A percentile compares a stretch with the other conserved stretches of the same genome.
phyloP scores from a whole-genome alignment of 92 coral and sea anemone species.

The Plumapathes pennacea region DNA sequence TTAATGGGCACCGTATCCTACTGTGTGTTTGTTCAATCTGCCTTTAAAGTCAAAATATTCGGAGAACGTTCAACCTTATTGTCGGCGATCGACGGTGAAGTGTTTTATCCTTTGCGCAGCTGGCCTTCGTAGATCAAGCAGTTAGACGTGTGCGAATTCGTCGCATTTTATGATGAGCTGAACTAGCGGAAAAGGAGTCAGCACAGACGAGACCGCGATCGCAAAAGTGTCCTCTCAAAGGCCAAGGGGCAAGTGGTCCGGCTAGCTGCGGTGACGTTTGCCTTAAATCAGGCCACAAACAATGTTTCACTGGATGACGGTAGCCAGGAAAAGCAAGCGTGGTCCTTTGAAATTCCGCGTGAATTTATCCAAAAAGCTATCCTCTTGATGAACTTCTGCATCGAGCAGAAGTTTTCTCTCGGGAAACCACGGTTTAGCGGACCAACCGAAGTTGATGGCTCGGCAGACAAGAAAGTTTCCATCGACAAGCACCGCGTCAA shows the following conservation, averaged over 20 bases:
- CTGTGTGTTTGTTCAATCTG: too few relatives aligned
- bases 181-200: constrained; percentile 37
- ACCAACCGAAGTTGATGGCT: neutral
- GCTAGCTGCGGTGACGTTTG: constrained; percentile 31
- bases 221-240: constrained; percentile 37
- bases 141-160: too few relatives aligned
- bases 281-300: constrained; percentile 24
- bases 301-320: constrained; percentile 4
- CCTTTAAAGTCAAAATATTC: too few relatives aligned
- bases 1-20: too few relatives aligned
- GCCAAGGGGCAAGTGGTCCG: constrained; percentile 39
- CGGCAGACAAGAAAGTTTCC: neutral
- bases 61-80: too few relatives aligned
- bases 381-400: constrained; percentile 25
- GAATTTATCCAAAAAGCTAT: constrained; percentile 5
- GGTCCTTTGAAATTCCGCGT: constrained; percentile 16
- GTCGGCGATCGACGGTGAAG: too few relatives aligned
- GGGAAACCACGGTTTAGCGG: constrained; percentile 6
- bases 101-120: too few relatives aligned
- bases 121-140: constrained; percentile 7
- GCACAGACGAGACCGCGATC: constrained; percentile 27
- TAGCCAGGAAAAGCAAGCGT: neutral
- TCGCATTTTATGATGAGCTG: constrained; percentile 40
- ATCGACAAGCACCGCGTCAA: constrained; percentile 32
- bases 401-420: constrained; percentile 30